phyloP scores from a whole-genome alignment of 2,113 vertebrate genomes.

The Epinephelus fuscoguttatus region DNA sequence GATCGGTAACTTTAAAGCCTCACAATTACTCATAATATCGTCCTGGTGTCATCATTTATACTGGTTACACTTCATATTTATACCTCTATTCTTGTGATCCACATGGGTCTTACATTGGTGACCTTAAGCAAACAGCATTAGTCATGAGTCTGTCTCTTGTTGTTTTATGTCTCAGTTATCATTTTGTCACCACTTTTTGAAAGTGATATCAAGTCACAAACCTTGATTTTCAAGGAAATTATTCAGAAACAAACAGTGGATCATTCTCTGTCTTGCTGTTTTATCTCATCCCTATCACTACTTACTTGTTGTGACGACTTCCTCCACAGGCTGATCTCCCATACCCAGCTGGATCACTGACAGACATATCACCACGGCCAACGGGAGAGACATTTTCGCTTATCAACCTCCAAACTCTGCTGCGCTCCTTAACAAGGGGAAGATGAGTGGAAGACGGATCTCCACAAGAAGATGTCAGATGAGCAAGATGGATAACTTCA shows the following conservation, averaged over 20 bases:
- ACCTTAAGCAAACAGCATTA: not conserved
- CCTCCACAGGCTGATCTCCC: conserved; percentile 65
- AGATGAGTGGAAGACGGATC: not conserved
- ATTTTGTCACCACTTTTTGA: too few relatives aligned
- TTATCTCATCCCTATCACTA: conserved; percentile 7
- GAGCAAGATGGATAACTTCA: not conserved
- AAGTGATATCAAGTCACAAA: not conserved
- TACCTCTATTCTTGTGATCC: too few relatives aligned
- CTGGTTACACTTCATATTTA: too few relatives aligned
- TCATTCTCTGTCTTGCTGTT: too few relatives aligned
- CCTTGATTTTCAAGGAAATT: not conserved
- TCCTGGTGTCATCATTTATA: not conserved
- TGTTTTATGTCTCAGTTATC: too few relatives aligned
- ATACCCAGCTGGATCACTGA: conserved; percentile 62
- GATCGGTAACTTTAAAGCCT: not conserved
- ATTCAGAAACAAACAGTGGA: not conserved
- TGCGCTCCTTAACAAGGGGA: not conserved
- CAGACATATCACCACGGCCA: conserved; percentile 73
- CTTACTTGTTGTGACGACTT: conserved; percentile 71
- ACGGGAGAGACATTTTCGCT: conserved; percentile 67
- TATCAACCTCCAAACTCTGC: not conserved
- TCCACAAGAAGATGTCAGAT: conserved; percentile 19
- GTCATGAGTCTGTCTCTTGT: too few relatives aligned
- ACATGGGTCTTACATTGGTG: too few relatives aligned
- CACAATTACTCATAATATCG: not conserved